Evolutionary conservation across 2,888 invertebrate species (phyloP), one percentile per base, ranked within the genome.

Genomic region (Timema podura): DNA sequence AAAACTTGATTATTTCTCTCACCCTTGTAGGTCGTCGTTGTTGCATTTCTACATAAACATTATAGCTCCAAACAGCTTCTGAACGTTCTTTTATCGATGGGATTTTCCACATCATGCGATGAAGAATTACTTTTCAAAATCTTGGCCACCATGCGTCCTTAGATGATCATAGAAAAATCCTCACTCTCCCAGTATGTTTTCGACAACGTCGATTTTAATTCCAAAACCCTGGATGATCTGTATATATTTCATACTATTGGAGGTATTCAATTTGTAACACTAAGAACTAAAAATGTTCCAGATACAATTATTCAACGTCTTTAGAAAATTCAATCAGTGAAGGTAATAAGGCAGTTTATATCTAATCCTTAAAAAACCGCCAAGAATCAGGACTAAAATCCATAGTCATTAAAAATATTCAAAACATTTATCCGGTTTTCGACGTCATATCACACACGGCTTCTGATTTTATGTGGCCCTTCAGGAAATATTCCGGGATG

Each of bases 1-100:
- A 66, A 70, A 70, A 74, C 76, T 51, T 57, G 71, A 71, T 74
- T 68, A 67, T 76, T 74, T 69, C n/a, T 74, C 30, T 74, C 75
- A 44, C 48, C 69, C 48, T 66, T 74, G 49, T 57, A 69, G 59
- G n/a, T 70, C 10, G 74, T 49, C 46, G 65, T 73, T 59, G 71
- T 70, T 48, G 70, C 59, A 10, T 73, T 66, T n/a, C 30, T 74
- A 68, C 71, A 75, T 66, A 75, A 74, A 49, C 72, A 75, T 67
- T 75, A 71, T 67, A 73, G 74, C 10, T 75, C 74, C 46, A 71
- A 67, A 64, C 61, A 64, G 73, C 69, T 54, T 74, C 15, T 68
- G 73, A 16, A 70, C 74, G 71, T 72, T 71, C 30, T 70, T 73
- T 67, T 73, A 72, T 49, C 75, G 74, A 57, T 70, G 65, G 64